Base-by-base conservation (phyloP, 1,140 invertebrate species). In the Drosophila insularis region DNA sequence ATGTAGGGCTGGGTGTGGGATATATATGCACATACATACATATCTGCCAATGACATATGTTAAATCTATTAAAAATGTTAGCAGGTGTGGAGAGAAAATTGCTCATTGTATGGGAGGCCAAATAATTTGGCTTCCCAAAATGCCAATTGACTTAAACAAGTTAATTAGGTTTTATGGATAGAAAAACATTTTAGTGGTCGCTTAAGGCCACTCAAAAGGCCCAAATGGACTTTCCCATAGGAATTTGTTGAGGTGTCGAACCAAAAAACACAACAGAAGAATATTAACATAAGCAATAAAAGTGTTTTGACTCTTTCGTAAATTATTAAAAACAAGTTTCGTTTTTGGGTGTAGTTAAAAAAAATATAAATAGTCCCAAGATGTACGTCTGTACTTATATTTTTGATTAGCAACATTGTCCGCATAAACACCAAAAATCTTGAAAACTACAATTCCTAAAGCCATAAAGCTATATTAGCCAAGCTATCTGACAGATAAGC, bases 101-200 rank as follows among this genome's bases (percentile, higher is more conserved):
- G 74, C 60, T 61, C 74, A 56, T 66, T 71, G 10, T 3, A 50
- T 21, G 37, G 67, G 62, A 74, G 17, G 35, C 35, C n/a, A 65
- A 53, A 11, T 19, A 60, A 19, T 40, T 43, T 62, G 21, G 58
- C 54, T 58, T 40, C 17, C 58, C 46, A 43, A 70, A 31, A 63
- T 53, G 21, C 55, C 46, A 65, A 78, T 78, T 23, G 61, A 71
- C 84, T 79, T 79, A 78, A 76, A 74, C 79, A 87, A 79, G 71
- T 80, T 87, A 79, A 86, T 86, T 87, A 80, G 68, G 71, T 71
- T 82, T 86, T 72, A 79, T 77, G 65, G 69, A 54, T 74, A 77
- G 55, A 58, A 74, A 27, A 70, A 59, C 76, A 74, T 81, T 62
- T 63, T 39, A 68, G 40, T 35, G 61, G 61, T 50, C 31, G 54